A percentile compares a stretch with the other conserved stretches of the same genome.
These are phyloP conservation scores for Clarias fuscus DNA, from an alignment of 2,797 vertebrate species.

Conservation along the genomic window DNA sequence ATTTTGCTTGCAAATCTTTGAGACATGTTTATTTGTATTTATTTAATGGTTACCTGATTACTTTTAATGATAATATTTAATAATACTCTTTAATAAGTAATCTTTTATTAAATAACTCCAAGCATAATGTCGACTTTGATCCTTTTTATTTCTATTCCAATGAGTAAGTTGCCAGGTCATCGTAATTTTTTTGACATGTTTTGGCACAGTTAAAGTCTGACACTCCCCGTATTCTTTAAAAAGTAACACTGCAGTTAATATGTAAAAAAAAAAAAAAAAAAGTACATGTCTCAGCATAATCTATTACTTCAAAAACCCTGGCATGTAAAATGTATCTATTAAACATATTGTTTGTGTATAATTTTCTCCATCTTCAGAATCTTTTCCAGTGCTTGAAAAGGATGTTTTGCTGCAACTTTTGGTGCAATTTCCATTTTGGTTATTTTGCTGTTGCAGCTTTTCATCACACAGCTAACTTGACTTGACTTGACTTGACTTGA, in stretches of 20 bases:
- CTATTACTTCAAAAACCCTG: neutral
- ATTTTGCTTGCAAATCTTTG: neutral
- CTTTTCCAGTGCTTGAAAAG: neutral
- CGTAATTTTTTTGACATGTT: neutral
- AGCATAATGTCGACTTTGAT: neutral
- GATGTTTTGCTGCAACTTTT: neutral
- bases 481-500: too few relatives aligned
- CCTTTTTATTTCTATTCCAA: neutral
- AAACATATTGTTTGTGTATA: neutral
- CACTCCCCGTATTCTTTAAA: neutral
- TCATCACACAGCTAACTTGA: neutral
- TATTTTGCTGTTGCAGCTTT: neutral
- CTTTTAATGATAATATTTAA: too few relatives aligned
- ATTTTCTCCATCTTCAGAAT: neutral
- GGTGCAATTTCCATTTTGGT: neutral
- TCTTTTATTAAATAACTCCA: neutral
- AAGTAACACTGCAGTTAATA: neutral
- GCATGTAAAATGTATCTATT: neutral
- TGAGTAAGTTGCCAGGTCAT: neutral
- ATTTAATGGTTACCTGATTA: neutral
- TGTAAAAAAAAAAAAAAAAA: neutral
- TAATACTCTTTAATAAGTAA: neutral
- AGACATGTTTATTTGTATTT: neutral
- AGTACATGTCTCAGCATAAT: neutral
- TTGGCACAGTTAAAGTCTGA: neutral